A percentile compares a stretch with the other conserved stretches of the same genome.
Conservation (phyloP, 2,113 vertebrate species). For the Psittacula cyanocephala region DNA sequence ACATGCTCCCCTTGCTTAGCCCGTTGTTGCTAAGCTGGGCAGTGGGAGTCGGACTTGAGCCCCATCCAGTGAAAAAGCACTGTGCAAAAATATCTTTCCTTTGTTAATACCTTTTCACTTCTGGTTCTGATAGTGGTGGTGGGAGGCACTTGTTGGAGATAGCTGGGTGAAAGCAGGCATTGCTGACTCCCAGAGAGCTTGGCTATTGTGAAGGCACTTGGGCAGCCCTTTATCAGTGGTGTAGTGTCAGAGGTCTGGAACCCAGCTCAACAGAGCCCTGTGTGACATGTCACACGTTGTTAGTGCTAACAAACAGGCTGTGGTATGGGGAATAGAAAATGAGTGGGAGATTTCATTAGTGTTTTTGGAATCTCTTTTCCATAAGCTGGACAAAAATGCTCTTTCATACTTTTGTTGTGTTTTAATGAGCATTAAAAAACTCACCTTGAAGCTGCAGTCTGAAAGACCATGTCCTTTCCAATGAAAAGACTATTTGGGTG, state of each 20-base stretch:
- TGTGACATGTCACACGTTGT: background rate
- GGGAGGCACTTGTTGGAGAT: background rate
- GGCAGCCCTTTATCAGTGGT: background rate
- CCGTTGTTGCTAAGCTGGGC: background rate
- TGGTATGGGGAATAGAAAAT: background rate
- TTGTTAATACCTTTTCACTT: background rate
- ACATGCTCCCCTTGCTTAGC: fast-evolving
- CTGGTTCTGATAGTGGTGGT: background rate
- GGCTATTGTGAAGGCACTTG: background rate
- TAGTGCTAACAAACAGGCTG: background rate
- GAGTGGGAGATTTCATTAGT: background rate
- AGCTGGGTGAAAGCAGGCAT: background rate
- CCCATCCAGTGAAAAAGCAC: background rate
- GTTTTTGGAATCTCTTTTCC: background rate
- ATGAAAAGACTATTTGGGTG: background rate
- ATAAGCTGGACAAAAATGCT: background rate
- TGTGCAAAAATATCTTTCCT: background rate
- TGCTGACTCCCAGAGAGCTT: background rate
- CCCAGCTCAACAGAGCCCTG: background rate
- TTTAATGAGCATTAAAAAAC: background rate
- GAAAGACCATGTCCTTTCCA: background rate
- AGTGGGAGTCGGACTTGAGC: background rate
- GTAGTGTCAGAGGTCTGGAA: background rate
- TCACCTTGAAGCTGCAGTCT: background rate
- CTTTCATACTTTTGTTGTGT: background rate